These are phyloP conservation scores for Willowsia nigromaculata DNA, from an alignment of 2,888 invertebrate species.

Conservation along the genomic window DNA sequence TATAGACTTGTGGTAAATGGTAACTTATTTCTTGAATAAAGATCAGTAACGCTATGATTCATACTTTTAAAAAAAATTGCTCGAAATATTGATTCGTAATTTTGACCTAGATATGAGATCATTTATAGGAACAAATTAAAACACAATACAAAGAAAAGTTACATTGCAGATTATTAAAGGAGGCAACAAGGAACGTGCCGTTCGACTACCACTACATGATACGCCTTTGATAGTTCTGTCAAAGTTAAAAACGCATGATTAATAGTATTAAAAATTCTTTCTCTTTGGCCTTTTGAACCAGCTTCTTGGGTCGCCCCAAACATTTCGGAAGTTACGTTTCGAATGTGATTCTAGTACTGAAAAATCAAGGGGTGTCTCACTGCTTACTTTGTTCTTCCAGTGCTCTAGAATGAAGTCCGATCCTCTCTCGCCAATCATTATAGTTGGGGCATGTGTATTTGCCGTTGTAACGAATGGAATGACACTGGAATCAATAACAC, in stretches of 20 bases:
- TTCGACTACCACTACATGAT: no score
- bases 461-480: slow-evolving; percentile 65
- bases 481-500: slow-evolving; percentile 72
- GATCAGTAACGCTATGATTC: no score
- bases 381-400: slow-evolving; percentile 48
- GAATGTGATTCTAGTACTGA: not conserved
- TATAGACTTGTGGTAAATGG: no score
- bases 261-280: not conserved
- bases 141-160: not conserved
- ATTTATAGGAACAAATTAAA: not conserved
- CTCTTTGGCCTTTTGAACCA: slow-evolving; percentile 1
- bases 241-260: not conserved
- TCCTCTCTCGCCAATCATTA: slow-evolving; percentile 69
- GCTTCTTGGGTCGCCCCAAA: slow-evolving; percentile 12
- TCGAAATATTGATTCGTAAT: no score
- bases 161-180: not conserved
- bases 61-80: no score
- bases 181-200: no score
- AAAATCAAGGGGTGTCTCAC: no score
- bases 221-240: not conserved
- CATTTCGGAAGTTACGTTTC: not conserved
- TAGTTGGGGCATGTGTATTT: slow-evolving; percentile 57
- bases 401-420: slow-evolving; percentile 57
- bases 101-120: no score
- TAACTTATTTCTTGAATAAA: no score